Evolutionary conservation across 2,797 vertebrate genomes (phyloP).

Genomic region (Sciurus carolinensis): DNA sequence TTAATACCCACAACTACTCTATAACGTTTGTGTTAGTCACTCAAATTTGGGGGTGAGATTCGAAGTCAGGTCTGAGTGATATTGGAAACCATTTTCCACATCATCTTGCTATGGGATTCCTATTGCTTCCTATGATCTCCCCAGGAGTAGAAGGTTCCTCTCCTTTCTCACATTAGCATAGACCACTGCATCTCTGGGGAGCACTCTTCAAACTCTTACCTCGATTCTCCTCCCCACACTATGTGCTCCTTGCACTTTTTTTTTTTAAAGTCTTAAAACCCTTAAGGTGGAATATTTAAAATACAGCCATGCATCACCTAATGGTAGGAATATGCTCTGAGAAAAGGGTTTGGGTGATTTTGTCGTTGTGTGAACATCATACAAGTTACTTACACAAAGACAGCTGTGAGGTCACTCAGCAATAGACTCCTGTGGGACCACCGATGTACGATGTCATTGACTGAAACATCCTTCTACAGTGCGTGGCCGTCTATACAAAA

Average conservation of each 20-base stretch:
- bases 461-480: background rate
- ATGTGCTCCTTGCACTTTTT: no score
- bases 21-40: background rate
- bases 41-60: background rate
- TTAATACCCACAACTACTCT: background rate
- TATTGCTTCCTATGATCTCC: background rate
- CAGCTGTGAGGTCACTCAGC: background rate
- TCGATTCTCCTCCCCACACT: rapidly evolving
- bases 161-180: background rate
- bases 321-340: background rate
- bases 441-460: background rate
- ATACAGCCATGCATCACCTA: background rate
- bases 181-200: background rate
- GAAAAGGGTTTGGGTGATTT: background rate
- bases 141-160: background rate
- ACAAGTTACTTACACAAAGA: background rate
- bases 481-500: background rate
- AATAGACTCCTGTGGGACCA: background rate
- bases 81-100: background rate
- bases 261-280: background rate
- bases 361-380: background rate
- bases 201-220: background rate
- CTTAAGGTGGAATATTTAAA: background rate
- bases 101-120: background rate
- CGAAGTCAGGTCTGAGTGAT: background rate